Evolutionary conservation across 2,797 vertebrate species (phyloP), one percentile per base, ranked within the genome.

Genomic region (Falco peregrinus): DNA sequence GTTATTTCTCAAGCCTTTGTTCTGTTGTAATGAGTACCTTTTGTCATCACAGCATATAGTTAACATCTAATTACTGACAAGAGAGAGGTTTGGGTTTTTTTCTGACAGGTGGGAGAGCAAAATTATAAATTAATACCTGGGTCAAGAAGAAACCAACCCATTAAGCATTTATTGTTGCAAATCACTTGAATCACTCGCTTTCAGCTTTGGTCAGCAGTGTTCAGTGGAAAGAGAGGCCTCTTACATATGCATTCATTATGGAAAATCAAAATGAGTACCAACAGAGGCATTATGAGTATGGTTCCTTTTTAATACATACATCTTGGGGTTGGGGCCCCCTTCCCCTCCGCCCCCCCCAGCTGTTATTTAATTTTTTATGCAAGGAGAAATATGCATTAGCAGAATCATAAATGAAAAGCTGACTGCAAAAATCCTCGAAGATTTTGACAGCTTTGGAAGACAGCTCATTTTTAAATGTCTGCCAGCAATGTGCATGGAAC

Each of bases 131-230:
- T 64, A 84, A 83, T 70, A 71, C 59, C 41, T 57, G 10, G 14
- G 20, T 85, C 69, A 81, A 33, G 73, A 93, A 75, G 21, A 67
- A 93, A 82, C 16, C 0, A 0, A 65, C 20, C 16, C 26, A 68
- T 89, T 86, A 93, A 87, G 12, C 16, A 80, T 63, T 93, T 90
- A 71, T 50, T 68, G 21, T 75, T 87, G 35, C 57, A 86, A 77
- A 77, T 64, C 92, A 13, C 53, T 89, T 86, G 50, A 90, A 86
- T 59, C 56, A 43, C 61, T 95, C 11, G 1, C 22, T 67, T 87
- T 81, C 12, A 71, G 61, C 39, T 77, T 74, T 63, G 57, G 54
- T 63, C 76, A 95, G 35, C 53, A 92, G 5, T 31, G n/a, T 0
- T 67, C 60, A 68, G 20, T 13, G 11, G 43, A 82, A 91, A 78